These are phyloP conservation scores for Dermochelys coriacea DNA, from an alignment of 2,797 vertebrate genomes.

Conservation along the genomic window DNA sequence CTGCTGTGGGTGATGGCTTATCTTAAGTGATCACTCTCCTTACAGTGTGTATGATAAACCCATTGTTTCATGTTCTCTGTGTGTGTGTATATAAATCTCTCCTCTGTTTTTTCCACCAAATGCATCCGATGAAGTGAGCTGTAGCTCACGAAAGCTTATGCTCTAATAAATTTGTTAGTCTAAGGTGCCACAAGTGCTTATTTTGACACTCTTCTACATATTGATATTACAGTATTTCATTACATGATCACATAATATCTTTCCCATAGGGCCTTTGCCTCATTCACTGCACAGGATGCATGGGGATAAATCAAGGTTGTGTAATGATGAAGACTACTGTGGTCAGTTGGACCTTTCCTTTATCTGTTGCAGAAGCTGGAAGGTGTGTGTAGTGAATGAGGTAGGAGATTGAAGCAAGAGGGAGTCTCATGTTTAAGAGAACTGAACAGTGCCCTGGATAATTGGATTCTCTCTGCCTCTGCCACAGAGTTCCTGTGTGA, in stretches of 20 bases:
- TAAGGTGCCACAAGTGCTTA: too few species aligned
- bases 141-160: too few species aligned
- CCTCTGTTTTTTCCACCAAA: too few species aligned
- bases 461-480: not conserved
- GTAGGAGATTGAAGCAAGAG: not conserved
- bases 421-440: not conserved
- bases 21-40: too few species aligned
- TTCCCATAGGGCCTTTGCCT: not conserved
- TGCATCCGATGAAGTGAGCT: too few species aligned
- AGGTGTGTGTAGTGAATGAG: not conserved
- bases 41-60: too few species aligned
- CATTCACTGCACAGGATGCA: not conserved
- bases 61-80: too few species aligned
- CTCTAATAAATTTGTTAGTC: too few species aligned
- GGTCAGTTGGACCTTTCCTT: not conserved
- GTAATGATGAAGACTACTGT: not conserved
- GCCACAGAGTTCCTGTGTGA: not conserved
- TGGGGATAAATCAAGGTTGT: not conserved
- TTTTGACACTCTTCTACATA: not conserved
- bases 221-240: not conserved
- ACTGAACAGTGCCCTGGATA: not conserved
- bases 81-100: too few species aligned
- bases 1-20: too few species aligned
- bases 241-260: not conserved
- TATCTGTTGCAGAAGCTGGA: not conserved